Evolutionary conservation across 2,888 invertebrate species (phyloP).

Genomic region (Lycocerus yunnanus): DNA sequence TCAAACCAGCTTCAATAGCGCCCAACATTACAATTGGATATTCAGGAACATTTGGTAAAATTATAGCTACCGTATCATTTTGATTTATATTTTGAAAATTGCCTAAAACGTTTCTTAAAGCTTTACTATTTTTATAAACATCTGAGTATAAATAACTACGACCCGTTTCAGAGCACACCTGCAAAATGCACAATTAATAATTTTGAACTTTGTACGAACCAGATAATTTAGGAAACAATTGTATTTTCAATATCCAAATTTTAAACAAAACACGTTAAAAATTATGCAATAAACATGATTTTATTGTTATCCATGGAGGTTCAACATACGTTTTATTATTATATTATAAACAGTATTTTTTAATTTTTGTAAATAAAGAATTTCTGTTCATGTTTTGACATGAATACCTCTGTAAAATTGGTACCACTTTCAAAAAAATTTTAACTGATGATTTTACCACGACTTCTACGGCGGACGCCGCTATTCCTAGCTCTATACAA

Average conservation of each 20-base stretch:
- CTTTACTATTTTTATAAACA: constrained; percentile 64
- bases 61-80: constrained; percentile 65
- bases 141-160: constrained; percentile 71
- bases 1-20: constrained; percentile 68
- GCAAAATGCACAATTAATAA: constrained; percentile 32
- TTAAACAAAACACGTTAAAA: neutral
- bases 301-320: constrained; percentile 57
- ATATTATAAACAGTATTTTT: too few relatives aligned
- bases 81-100: constrained; percentile 64
- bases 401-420: too few relatives aligned
- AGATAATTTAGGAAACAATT: neutral
- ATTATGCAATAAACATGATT: neutral
- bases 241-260: neutral
- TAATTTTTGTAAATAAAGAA: too few relatives aligned
- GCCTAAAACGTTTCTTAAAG: constrained; percentile 60
- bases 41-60: constrained; percentile 77
- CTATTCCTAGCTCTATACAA: too few relatives aligned
- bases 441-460: too few relatives aligned
- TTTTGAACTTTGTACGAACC: neutral
- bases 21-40: constrained; percentile 68
- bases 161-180: constrained; percentile 74
- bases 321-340: too few relatives aligned
- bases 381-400: too few relatives aligned
- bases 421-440: too few relatives aligned
- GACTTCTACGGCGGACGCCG: too few relatives aligned